Evolutionary conservation across 1,140 invertebrate genomes (phyloP).

Genomic region (fruit fly (Drosophila melanogaster)): DNA sequence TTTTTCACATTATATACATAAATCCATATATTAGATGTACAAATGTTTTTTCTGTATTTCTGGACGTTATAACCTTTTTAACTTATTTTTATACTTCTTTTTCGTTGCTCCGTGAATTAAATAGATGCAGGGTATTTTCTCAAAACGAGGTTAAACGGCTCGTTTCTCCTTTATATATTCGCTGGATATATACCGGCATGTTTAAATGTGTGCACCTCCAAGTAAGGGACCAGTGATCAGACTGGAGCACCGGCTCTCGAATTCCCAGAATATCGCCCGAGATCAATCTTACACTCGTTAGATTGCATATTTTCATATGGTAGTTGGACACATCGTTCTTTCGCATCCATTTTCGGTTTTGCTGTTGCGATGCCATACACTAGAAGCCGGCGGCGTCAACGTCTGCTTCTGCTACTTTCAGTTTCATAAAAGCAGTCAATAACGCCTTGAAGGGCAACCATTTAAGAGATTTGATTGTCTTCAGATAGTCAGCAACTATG

Average conservation of each 20-base stretch:
- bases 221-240: slow-evolving; percentile 35
- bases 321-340: slow-evolving; percentile 74
- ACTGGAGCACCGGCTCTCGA: slow-evolving; percentile 39
- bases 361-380: slow-evolving; percentile 25
- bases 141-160: slow-evolving; percentile 25
- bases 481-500: slow-evolving; percentile 2
- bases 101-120: no score
- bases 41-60: no score
- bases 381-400: slow-evolving; percentile 33
- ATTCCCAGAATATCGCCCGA: slow-evolving; percentile 76
- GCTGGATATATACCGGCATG: slow-evolving; percentile 30
- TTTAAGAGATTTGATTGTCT: slow-evolving; percentile 49
- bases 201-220: slow-evolving; percentile 13
- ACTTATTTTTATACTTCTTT: no score
- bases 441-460: slow-evolving; percentile 15
- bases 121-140: slow-evolving; percentile 24
- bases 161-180: slow-evolving; percentile 26
- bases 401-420: slow-evolving; percentile 44
- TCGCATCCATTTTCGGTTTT: slow-evolving; percentile 73
- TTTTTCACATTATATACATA: no score
- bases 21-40: no score
- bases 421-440: slow-evolving; percentile 16
- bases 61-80: no score
- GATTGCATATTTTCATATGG: slow-evolving; percentile 83
- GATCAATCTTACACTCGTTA: slow-evolving; percentile 76